Base-by-base conservation (phyloP, 2,888 invertebrate species). In the Idaea aversata region DNA sequence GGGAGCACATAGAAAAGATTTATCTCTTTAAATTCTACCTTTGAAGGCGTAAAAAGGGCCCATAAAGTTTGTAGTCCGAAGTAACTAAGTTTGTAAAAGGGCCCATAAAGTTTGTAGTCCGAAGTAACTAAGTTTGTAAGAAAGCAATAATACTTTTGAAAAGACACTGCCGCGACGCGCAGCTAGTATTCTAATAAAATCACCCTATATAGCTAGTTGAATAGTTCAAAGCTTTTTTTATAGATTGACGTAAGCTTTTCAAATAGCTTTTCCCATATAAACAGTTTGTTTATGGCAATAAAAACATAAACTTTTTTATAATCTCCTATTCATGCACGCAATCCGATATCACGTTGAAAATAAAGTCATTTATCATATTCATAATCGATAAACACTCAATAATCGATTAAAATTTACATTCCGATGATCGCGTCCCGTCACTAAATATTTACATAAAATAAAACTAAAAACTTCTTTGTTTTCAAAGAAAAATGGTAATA, bases 381-480 rank as follows among this genome's bases (percentile, higher is more conserved):
- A 62, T 59, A 61, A 58, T 36, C 65, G 16, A 68, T 68, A 64
- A 66, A 65, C 64, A 68, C 66, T 15, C 38, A 64, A 65, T 68
- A 67, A 64, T 57, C 63, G 61, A 66, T 66, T 68, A 57, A 63
- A 68, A 68, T 68, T 60, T 59, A 59, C 59, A 59, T 59, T 59
- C 16, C 13, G 2, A 25, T 59, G 16, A n/a, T 6, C 15, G 34
- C 34, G 34, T 25, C 5, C 34, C 25, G 34, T 34, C 34, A 16
- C 25, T 25, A 25, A 25, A 59, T 59, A 25, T 47, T 16, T 25
- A 59, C 15, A 59, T 59, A 59, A 59, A 59, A n/a, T 34, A 66
- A 61, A 67, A 65, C 69, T 63, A 71, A 67, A 75, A 74, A 70
- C 67, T 68, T 63, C 70, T 65, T 65, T 61, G 35, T 47, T 47